Conservation (phyloP, 30 jellyfish, hydroid and myxozoan genomes). For the Pelagia noctiluca region DNA sequence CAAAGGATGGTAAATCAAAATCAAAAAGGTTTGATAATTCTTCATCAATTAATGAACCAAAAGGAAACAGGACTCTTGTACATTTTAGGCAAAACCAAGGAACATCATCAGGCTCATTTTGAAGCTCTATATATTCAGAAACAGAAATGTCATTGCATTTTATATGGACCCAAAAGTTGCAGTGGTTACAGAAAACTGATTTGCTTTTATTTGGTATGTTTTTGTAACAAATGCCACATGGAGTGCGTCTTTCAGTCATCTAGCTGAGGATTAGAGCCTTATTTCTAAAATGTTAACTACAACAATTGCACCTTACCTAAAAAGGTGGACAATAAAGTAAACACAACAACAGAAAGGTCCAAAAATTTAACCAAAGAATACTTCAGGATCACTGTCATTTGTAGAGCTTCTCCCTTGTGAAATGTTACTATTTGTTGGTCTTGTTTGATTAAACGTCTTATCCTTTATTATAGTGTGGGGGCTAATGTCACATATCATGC, state of each 20-base stretch:
- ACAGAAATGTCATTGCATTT: slow-evolving; percentile 12
- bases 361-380: neutral
- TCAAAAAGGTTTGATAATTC: slow-evolving; percentile 6
- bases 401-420: neutral
- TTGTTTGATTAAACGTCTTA: neutral
- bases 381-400: neutral
- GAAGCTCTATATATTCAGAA: slow-evolving; percentile 6
- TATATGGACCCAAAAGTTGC: slow-evolving; percentile 19
- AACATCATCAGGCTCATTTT: neutral
- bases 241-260: too few relatives aligned
- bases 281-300: too few relatives aligned
- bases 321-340: neutral
- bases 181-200: slow-evolving; percentile 6
- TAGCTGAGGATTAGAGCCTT: too few relatives aligned
- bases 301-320: neutral
- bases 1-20: slow-evolving; percentile 20
- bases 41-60: slow-evolving; percentile 10
- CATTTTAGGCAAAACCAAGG: slow-evolving; percentile 1
- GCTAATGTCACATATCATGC: too few relatives aligned
- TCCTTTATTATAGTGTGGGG: slow-evolving; percentile 12
- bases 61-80: slow-evolving; percentile 2
- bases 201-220: neutral
- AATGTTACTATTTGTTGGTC: neutral
- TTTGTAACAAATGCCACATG: too few relatives aligned
- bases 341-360: neutral